Conservation (phyloP, 2,797 vertebrate species). For the Sebastes miniatus region DNA sequence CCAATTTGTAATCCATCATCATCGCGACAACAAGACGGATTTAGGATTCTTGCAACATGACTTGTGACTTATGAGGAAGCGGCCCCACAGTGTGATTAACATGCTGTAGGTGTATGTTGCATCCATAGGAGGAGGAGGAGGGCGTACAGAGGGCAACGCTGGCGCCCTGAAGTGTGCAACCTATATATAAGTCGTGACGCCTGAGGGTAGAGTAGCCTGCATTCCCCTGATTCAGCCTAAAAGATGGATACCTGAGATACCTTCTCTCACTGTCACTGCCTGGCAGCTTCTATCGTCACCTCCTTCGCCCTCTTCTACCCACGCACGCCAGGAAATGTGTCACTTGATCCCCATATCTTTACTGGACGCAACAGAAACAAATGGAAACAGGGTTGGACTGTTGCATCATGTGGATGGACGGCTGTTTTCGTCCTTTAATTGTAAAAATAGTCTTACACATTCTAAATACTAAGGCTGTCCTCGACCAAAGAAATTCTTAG, state of each 20-base stretch:
- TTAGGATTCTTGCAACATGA: background rate
- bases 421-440: background rate
- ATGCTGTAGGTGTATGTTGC: conserved; percentile 14
- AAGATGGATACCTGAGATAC: conserved; percentile 58
- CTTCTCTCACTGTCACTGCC: conserved; percentile 26
- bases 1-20: conserved; percentile 33
- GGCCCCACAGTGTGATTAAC: conserved; percentile 34
- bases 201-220: conserved; percentile 53
- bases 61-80: conserved; percentile 15
- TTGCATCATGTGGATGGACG: background rate
- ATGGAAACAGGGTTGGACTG: background rate
- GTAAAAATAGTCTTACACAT: background rate
- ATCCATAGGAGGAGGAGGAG: conserved; percentile 15
- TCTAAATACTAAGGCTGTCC: too few species aligned
- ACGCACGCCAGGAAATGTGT: conserved; percentile 17
- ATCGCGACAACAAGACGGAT: conserved; percentile 12
- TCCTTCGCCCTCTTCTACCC: background rate
- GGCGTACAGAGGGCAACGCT: conserved; percentile 10
- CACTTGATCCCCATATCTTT: background rate
- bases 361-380: background rate
- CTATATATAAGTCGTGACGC: conserved; percentile 61
- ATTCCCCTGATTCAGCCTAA: conserved; percentile 67
- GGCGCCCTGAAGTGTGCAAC: conserved; percentile 29
- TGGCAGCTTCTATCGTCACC: conserved; percentile 21
- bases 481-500: too few species aligned